These are phyloP conservation scores for Drosophila carrolli DNA, from an alignment of 1,140 invertebrate species.

Conservation along the genomic window DNA sequence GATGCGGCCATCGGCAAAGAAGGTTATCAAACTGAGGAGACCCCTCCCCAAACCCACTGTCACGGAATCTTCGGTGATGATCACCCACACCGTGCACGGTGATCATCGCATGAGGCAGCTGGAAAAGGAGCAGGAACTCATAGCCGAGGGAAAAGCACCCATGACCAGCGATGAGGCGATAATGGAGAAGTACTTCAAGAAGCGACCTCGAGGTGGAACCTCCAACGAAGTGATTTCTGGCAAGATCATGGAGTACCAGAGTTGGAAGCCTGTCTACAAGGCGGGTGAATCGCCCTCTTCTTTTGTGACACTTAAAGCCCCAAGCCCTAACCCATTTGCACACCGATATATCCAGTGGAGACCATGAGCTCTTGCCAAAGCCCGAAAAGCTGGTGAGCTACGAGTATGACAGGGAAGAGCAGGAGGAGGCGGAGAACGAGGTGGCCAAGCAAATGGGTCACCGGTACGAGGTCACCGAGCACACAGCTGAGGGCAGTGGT, in stretches of 20 bases:
- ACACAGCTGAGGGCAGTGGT: constrained; percentile 68
- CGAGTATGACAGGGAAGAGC: constrained; percentile 44
- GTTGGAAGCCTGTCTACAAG: constrained; percentile 74
- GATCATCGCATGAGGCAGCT: constrained; percentile 53
- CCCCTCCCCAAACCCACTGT: constrained; percentile 51
- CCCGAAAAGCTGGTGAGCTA: constrained; percentile 70
- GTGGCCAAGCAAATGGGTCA: constrained; percentile 53
- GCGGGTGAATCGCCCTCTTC: constrained; percentile 47
- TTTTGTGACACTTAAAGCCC: constrained; percentile 58
- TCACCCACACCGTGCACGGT: constrained; percentile 4
- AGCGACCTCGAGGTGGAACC: constrained; percentile 25
- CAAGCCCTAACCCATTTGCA: constrained; percentile 63
- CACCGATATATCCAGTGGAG: constrained; percentile 60
- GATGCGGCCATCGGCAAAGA: constrained; percentile 67
- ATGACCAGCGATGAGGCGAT: constrained; percentile 62
- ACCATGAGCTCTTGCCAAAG: constrained; percentile 64
- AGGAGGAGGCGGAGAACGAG: constrained; percentile 37
- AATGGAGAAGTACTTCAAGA: constrained; percentile 67
- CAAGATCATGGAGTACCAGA: constrained; percentile 71
- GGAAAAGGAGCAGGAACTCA: constrained; percentile 77
- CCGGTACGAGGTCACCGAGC: constrained; percentile 74
- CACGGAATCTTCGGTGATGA: constrained; percentile 54
- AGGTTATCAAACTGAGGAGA: constrained; percentile 63
- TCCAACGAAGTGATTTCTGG: constrained; percentile 67
- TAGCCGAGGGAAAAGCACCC: constrained; percentile 71